Conservation (phyloP, 2,113 vertebrate species). For the Haplotaxodon microlepis region DNA sequence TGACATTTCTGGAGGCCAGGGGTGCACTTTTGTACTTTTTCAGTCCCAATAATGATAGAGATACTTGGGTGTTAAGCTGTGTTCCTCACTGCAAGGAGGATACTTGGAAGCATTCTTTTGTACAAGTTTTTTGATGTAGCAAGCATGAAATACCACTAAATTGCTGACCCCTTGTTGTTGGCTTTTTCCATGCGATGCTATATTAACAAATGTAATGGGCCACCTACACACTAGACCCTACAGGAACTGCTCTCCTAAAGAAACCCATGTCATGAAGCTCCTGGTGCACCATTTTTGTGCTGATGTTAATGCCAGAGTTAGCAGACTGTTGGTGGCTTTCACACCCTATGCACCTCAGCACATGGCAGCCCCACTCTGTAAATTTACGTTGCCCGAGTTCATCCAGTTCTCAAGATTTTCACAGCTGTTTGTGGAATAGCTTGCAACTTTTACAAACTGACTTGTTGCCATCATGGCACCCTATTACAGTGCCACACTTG, state of each 20-base stretch:
- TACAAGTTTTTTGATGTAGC: not conserved
- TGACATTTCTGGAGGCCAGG: not conserved
- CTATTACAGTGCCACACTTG: not conserved
- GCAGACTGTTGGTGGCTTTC: not conserved
- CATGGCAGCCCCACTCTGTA: not conserved
- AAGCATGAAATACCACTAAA: not conserved
- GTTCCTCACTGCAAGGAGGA: not conserved
- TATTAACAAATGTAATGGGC: not conserved
- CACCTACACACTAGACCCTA: not conserved
- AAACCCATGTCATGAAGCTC: not conserved
- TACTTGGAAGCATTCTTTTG: not conserved
- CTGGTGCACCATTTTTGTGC: not conserved
- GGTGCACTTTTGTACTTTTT: not conserved
- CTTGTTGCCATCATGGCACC: not conserved
- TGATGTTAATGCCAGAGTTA: not conserved
- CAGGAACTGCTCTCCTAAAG: not conserved
- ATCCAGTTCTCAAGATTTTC: not conserved
- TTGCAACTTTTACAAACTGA: not conserved
- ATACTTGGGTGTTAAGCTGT: not conserved
- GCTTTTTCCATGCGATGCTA: not conserved
- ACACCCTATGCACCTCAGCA: not conserved
- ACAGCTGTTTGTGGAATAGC: not conserved
- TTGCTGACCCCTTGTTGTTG: not conserved
- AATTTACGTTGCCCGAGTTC: not conserved
- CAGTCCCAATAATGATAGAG: not conserved